Evolutionary conservation across 2,113 vertebrate species (phyloP), one percentile per base, ranked within the genome.

Genomic region (Phalacrocorax pelagicus): DNA sequence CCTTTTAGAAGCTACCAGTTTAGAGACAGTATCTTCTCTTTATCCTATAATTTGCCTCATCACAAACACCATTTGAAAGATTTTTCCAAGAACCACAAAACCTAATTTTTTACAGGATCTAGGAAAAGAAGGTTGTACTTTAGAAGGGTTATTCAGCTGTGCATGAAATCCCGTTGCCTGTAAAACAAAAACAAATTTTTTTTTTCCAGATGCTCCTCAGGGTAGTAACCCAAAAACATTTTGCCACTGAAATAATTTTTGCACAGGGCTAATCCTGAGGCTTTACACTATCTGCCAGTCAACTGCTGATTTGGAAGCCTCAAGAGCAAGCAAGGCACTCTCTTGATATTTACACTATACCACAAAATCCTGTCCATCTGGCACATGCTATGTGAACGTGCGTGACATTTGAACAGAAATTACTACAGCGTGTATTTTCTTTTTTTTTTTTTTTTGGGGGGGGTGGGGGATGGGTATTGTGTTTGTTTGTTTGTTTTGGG

Each of bases 241-340:
- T 87, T 87, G 34, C 54, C 20, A 42, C 70, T 82, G 58, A 88
- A 94, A 89, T 83, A 1, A 73, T 73, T 95, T 96, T 96, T 95
- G 14, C 67, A 49, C 30, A 63, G 32, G 47, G 58, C 54, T 87
- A 51, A 82, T 90, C 70, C 62, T 27, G 62, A 95, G 12, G 62
- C 81, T 85, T 97, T 79, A 47, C 0, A 0, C 54, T 92, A 73
- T n/a, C 88, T 96, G 61, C 46, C 91, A 80, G 46, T 89, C 92
- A 95, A 5, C 57, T 85, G 21, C 62, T 66, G 69, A 42, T 73
- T 65, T 65, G 62, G 66, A 86, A 94, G 65, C 59, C 77, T 91
- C 61, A 38, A n/a, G 52, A 87, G 32, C 42, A 91, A 77, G n/a
- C 54, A 52, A 91, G 62, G 51, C 32, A 49, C 6, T 72, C 36